phyloP scores from a whole-genome alignment of 2,888 invertebrate genomes.

The Idaea aversata region DNA sequence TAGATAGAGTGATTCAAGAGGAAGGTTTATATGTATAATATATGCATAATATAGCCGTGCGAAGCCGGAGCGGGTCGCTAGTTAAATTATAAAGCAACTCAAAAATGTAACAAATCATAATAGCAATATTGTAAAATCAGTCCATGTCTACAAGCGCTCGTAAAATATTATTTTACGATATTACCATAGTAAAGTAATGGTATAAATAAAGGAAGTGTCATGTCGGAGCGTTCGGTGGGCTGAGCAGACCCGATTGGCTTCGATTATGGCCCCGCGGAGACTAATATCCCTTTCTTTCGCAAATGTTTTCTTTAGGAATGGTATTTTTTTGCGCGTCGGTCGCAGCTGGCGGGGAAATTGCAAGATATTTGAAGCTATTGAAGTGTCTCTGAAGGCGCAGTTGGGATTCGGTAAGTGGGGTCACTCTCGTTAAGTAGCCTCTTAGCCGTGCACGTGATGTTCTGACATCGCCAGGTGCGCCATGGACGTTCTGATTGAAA shows the following conservation, averaged over 20 bases:
- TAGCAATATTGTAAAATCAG: conserved; percentile 49
- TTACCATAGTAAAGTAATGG: conserved; percentile 60
- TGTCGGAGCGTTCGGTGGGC: conserved; percentile 63
- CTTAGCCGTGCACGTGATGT: conserved; percentile 69
- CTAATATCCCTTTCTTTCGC: conserved; percentile 77
- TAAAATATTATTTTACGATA: conserved; percentile 67
- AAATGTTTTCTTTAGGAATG: conserved; percentile 73
- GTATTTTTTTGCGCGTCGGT: conserved; percentile 76
- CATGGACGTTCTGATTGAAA: conserved; percentile 67
- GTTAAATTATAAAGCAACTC: conserved; percentile 20
- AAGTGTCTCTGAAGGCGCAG: conserved; percentile 59
- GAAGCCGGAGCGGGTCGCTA: neutral
- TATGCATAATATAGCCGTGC: too few species aligned
- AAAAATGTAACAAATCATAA: conserved; percentile 35
- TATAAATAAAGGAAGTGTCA: conserved; percentile 72
- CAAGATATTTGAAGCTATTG: conserved; percentile 64
- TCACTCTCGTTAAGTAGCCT: conserved; percentile 78
- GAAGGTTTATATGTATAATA: too few species aligned
- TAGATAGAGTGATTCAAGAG: too few species aligned
- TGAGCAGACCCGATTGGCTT: conserved; percentile 79
- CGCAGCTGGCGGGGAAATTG: conserved; percentile 70
- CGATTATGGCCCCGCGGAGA: conserved; percentile 78
- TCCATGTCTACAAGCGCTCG: conserved; percentile 47
- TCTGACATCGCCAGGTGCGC: conserved; percentile 69
- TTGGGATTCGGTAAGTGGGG: conserved; percentile 68